Evolutionary conservation across 2,888 invertebrate genomes (phyloP), one percentile per base, ranked within the genome.

Genomic region (Chalcis sispes): DNA sequence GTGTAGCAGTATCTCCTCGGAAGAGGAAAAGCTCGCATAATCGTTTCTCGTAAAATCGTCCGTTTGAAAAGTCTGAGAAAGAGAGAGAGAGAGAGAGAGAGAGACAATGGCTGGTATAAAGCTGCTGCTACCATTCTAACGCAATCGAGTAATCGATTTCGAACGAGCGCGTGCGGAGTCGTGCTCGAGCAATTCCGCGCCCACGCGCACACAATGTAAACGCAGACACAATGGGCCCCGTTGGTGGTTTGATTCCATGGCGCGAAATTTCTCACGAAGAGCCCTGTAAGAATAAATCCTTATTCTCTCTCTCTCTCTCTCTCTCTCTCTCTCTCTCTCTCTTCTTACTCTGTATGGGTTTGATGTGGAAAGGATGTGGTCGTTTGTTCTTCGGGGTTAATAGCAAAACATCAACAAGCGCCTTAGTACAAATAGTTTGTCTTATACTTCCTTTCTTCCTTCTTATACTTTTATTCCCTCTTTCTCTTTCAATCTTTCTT

Each of bases 371-470:
- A 50, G 48, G 27, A 20, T n/a, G 7, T 27, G 18, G 32, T 18
- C n/a, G 23, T 10, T 15, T 5, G 27, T 50, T n/a, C 0, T 3
- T 25, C 15, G 40, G 5, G 25, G 20, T 27, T 15, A 52, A 36
- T 25, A 32, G 50, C 40, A 32, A 66, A 61, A 61, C 66, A 59
- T 73, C 59, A 73, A 73, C 61, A 56, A 69, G 69, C 69, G 27
- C n/a, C n/a, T n/a, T n/a, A 29, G 27, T 48, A 15, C 25, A 27
- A 42, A 18, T 25, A 25, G 32, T 25, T 13, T 20, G 20, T 27
- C 32, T 20, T 48, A 40, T 1, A 27, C 25, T 48, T 20, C 36
- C 20, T 18, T 36, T 46, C 23, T 36, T 20, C 27, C n/a, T n/a
- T n/a, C n/a, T n/a, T n/a, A n/a, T n/a, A n/a, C n/a, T n/a, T n/a